A percentile compares a stretch with the other conserved stretches of the same genome.
Evolutionary conservation across 2,888 invertebrate species (phyloP).

Genomic region (Galerucella calmariensis): DNA sequence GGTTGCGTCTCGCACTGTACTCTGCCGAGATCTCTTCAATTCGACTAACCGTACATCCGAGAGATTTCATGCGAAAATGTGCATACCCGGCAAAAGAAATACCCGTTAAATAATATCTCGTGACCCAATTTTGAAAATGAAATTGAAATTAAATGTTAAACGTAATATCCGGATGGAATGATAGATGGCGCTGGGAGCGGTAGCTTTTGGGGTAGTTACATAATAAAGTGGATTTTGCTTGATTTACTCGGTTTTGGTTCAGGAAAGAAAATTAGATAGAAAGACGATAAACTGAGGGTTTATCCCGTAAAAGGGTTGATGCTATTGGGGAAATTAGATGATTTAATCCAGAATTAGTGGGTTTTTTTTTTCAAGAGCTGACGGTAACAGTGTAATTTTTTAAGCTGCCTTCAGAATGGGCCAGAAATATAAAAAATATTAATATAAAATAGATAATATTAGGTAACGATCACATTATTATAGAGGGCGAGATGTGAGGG

Average conservation of each 20-base stretch:
- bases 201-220: conserved; percentile 8
- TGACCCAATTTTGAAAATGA: conserved; percentile 1
- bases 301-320: conserved; percentile 19
- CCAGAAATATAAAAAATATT: no score
- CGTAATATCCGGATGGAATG: conserved; percentile 35
- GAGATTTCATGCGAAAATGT: no score
- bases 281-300: conserved; percentile 1
- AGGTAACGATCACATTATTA: no score
- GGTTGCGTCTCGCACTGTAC: no score
- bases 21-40: no score
- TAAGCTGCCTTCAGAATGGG: conserved; percentile 8
- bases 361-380: no score
- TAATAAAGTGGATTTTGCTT: conserved; percentile 33
- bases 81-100: no score
- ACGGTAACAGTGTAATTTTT: no score
- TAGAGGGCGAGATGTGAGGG: no score
- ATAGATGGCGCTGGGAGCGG: conserved; percentile 22
- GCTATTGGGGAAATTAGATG: conserved; percentile 11
- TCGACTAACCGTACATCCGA: no score
- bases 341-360: not conserved
- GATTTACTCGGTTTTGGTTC: conserved; percentile 29
- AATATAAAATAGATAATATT: no score
- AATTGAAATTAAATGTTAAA: conserved; percentile 37
- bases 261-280: conserved; percentile 26
- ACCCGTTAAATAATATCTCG: no score